Evolutionary conservation across 2,888 invertebrate species (phyloP), one percentile per base, ranked within the genome.

Genomic region (Ennomos erosarius): DNA sequence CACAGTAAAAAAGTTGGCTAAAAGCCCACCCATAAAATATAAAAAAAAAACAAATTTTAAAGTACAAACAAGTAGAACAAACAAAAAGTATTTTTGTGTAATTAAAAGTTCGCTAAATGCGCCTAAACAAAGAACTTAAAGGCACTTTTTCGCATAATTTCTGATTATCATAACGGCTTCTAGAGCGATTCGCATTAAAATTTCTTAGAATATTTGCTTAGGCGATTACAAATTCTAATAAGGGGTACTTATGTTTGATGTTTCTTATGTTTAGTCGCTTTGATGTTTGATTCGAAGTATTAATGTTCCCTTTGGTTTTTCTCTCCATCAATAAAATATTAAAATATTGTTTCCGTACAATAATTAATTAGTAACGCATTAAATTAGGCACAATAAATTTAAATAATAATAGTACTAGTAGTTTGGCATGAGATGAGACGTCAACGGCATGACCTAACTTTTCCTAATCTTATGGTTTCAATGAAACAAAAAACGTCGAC

Each of bases 1-100:
- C 36, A 10, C 35, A 39, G 10, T 26, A 13, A 36, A 42, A n/a
- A 43, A 26, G 26, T 26, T 26, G 3, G 26, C 16, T 38, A 38
- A 52, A 44, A 58, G 10, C 26, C 37, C 49, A 42, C 13, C 46
- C 50, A 50, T 57, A 59, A 64, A 64, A 59, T 49, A 47, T 51
- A 54, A 59, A 65, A 65, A 53, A 67, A 59, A 65, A 65, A 53
- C 47, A 56, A 62, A 58, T 62, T 68, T 55, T 38, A 52, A 64
- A 52, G 49, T 48, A 54, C 62, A 65, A 66, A 68, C 56, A 62
- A 64, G 61, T 51, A 55, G 12, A 48, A 16, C 57, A 39, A 66
- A 66, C 63, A 66, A 68, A 66, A 68, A 66, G 66, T 59, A 64
- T 62, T 62, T 57, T 63, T 62, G 61, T 59, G 61, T 61, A 62